Percentiles rank a stretch among this genome's conserved stretches.
phyloP scores from a whole-genome alignment of 2,113 vertebrate genomes.

The Ranitomeya variabilis region DNA sequence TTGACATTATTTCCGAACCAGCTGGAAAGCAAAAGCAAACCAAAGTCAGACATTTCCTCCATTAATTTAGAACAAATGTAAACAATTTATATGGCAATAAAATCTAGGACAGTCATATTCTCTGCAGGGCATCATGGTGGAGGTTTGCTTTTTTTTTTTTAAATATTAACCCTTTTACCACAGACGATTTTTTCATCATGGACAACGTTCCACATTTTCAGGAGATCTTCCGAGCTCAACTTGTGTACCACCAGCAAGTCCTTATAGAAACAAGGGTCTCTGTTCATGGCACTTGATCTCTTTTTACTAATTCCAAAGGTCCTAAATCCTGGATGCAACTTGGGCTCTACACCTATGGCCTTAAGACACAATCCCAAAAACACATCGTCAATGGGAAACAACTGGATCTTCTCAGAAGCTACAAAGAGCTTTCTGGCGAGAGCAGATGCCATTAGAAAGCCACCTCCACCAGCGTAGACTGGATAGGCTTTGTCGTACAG shows the following conservation, averaged over 20 bases:
- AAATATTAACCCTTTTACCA: slow-evolving; percentile 61
- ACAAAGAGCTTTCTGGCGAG: slow-evolving; percentile 68
- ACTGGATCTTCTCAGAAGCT: slow-evolving; percentile 70
- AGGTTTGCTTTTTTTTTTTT: not conserved
- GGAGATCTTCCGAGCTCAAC: slow-evolving; percentile 74
- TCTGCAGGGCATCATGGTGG: not conserved
- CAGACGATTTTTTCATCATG: slow-evolving; percentile 68
- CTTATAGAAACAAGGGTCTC: slow-evolving; percentile 82
- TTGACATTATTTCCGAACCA: not conserved
- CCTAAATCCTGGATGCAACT: slow-evolving; percentile 76
- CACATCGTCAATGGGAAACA: slow-evolving; percentile 87
- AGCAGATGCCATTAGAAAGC: slow-evolving; percentile 75
- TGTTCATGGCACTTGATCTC: slow-evolving; percentile 72
- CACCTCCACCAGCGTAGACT: slow-evolving; percentile 79
- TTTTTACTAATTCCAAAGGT: slow-evolving; percentile 75
- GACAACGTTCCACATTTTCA: slow-evolving; percentile 79
- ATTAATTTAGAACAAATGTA: slow-evolving; percentile 6
- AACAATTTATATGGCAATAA: slow-evolving; percentile 23
- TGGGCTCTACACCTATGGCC: slow-evolving; percentile 68
- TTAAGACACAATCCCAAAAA: slow-evolving; percentile 84
- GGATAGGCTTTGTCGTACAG: slow-evolving; percentile 75
- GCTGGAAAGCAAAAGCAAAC: not conserved
- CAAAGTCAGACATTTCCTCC: not conserved
- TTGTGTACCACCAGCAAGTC: slow-evolving; percentile 82
- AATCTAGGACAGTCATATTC: not conserved